A percentile compares a stretch with the other conserved stretches of the same genome.
These are phyloP conservation scores for Platycheirus albimanus DNA, from an alignment of 2,888 invertebrate genomes.

Conservation along the genomic window DNA sequence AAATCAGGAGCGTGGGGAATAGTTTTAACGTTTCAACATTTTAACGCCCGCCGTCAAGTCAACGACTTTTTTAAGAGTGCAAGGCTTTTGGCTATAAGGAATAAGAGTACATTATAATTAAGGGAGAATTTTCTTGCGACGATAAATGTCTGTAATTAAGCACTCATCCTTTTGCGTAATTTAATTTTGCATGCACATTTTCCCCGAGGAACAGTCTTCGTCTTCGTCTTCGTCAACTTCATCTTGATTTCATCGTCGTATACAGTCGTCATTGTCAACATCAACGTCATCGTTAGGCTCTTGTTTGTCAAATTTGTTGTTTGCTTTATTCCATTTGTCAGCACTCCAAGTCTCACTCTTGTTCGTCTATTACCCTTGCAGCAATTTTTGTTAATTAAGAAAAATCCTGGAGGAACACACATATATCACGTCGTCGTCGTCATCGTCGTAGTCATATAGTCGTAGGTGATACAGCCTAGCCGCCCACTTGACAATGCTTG, in stretches of 20 bases:
- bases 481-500: slow-evolving; percentile 41
- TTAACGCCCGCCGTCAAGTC: slow-evolving; percentile 28
- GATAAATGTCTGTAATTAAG: slow-evolving; percentile 82
- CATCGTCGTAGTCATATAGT: background rate
- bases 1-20: slow-evolving; percentile 11
- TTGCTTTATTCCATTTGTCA: slow-evolving; percentile 72
- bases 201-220: slow-evolving; percentile 51
- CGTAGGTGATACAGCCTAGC: too few species aligned
- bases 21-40: slow-evolving; percentile 27
- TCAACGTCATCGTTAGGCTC: slow-evolving; percentile 60
- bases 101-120: slow-evolving; percentile 70
- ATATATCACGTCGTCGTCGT: background rate
- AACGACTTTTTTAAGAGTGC: slow-evolving; percentile 47
- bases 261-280: slow-evolving; percentile 2
- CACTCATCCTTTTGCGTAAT: slow-evolving; percentile 83
- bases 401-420: slow-evolving; percentile 69
- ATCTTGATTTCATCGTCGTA: too few species aligned
- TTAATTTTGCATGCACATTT: slow-evolving; percentile 82
- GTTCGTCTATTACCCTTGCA: slow-evolving; percentile 73
- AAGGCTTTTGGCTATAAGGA: slow-evolving; percentile 65
- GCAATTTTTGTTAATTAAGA: slow-evolving; percentile 74
- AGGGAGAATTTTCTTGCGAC: slow-evolving; percentile 71
- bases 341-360: slow-evolving; percentile 68
- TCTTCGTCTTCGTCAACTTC: background rate
- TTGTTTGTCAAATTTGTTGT: slow-evolving; percentile 71